Evolutionary conservation across 1,140 invertebrate genomes (phyloP), one percentile per base, ranked within the genome.

Genomic region (Hycleus cichorii): DNA sequence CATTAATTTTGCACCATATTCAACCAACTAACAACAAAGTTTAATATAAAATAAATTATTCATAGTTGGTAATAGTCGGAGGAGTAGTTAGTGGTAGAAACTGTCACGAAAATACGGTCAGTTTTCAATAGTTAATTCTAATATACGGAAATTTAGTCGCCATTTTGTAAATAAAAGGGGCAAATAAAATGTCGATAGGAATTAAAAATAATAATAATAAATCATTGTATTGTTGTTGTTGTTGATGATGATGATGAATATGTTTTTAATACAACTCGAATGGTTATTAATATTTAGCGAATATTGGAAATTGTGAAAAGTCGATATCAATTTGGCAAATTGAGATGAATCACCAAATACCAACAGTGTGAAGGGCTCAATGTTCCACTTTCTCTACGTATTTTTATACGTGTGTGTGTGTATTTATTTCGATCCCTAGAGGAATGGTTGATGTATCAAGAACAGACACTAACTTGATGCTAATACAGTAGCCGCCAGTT

Each of bases 261-360:
- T 38, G 47, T 57, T 57, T 57, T 57, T 57, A 48, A 57, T 48
- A 48, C 44, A 47, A 57, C 47, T 46, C 48, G 32, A 57, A 48
- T 46, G 46, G 47, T 46, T 46, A 57, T 56, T 56, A 56, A 56
- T 56, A 42, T 45, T 18, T 32, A 3, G 32, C 4, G 32, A 32
- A 32, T 32, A 32, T 32, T 56, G 43, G 39, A 58, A 58, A 58
- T 48, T 44, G 56, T 18, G 25, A 26, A 49, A 26, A 58, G 56
- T 58, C 56, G 53, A 62, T 62, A 62, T 58, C 59, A 62, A 62
- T 62, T 62, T 62, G 56, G 24, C 47, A 62, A 62, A 62, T 62
- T 57, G 59, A 62, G 59, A 62, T 55, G 59, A 62, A 62, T 62
- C 59, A 58, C 59, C 56, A 38, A 24, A 53, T 10, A 39, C n/a